Percentiles rank a stretch among this genome's conserved stretches.
phyloP scores from a whole-genome alignment of 2,888 invertebrate genomes.

The Parnassius smintheus region DNA sequence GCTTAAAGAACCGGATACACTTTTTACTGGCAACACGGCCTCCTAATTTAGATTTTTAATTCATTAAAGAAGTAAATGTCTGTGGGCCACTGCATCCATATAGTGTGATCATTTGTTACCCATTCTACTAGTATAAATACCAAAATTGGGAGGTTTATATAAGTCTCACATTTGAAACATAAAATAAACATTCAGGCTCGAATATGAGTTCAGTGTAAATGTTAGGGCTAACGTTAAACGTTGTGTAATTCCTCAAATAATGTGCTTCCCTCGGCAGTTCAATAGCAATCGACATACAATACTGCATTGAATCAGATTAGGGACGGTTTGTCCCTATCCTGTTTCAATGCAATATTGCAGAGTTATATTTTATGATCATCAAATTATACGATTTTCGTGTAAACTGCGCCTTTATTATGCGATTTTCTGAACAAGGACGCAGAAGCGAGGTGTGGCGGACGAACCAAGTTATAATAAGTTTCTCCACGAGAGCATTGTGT shows the following conservation, averaged over 20 bases:
- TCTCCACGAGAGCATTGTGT: conserved; percentile 55
- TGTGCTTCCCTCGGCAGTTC: conserved; percentile 45
- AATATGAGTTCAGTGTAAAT: conserved; percentile 28
- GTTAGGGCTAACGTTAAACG: conserved; percentile 22
- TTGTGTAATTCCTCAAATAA: conserved; percentile 33
- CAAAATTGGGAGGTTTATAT: too few relatives aligned
- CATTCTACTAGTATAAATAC: too few relatives aligned
- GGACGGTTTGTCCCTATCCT: conserved; percentile 36
- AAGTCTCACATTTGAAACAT: conserved; percentile 6
- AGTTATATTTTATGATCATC: conserved; percentile 45
- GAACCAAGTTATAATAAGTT: conserved; percentile 76
- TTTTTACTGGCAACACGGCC: too few relatives aligned
- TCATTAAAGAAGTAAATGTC: too few relatives aligned
- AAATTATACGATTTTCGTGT: conserved; percentile 55
- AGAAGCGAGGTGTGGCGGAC: conserved; percentile 66
- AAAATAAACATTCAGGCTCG: conserved; percentile 23
- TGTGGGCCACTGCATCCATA: too few relatives aligned
- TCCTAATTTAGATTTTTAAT: too few relatives aligned
- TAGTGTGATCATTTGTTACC: too few relatives aligned
- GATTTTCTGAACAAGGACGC: conserved; percentile 56
- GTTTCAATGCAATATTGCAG: conserved; percentile 57
- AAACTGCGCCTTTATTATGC: conserved; percentile 60
- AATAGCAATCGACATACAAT: conserved; percentile 48
- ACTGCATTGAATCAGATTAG: too few relatives aligned
- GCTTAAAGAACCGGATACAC: too few relatives aligned